Percentiles rank a stretch among this genome's conserved stretches.
These are phyloP conservation scores for Harpagifer antarcticus DNA, from an alignment of 2,797 vertebrate species.

Conservation along the genomic window DNA sequence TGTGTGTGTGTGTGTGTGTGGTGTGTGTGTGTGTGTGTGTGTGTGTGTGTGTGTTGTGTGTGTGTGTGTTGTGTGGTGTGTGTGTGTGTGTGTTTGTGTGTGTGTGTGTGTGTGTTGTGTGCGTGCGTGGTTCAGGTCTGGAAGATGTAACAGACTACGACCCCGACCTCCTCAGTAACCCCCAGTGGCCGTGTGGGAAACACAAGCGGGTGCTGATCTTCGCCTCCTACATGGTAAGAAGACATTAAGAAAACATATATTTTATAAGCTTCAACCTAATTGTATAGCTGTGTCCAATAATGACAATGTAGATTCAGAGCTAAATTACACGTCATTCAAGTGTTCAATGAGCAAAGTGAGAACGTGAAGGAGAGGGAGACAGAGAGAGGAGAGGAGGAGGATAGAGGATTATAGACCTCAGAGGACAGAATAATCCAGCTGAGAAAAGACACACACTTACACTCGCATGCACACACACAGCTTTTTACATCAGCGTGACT, in stretches of 20 bases:
- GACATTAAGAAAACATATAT: neutral
- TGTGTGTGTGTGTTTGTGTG: neutral
- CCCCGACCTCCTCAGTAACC: conserved; percentile 94
- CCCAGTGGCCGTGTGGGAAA: conserved; percentile 98
- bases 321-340: neutral
- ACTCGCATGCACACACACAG: neutral
- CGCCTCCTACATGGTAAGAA: conserved; percentile 95
- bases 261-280: neutral
- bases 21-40: conserved; percentile 13
- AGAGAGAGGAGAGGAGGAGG: neutral
- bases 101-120: neutral
- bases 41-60: conserved; percentile 1
- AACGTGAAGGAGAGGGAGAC: no score
- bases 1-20: conserved; percentile 17
- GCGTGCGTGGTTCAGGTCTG: conserved; percentile 75
- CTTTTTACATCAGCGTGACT: neutral
- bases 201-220: conserved; percentile 98
- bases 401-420: conserved; percentile 14
- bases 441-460: neutral
- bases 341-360: neutral
- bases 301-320: neutral
- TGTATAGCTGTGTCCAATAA: neutral
- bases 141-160: conserved; percentile 92
- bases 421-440: conserved; percentile 19
- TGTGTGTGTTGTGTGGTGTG: conserved; percentile 1